These are phyloP conservation scores for Zapus hudsonius DNA, from an alignment of 2,113 vertebrate genomes.

Conservation along the genomic window DNA sequence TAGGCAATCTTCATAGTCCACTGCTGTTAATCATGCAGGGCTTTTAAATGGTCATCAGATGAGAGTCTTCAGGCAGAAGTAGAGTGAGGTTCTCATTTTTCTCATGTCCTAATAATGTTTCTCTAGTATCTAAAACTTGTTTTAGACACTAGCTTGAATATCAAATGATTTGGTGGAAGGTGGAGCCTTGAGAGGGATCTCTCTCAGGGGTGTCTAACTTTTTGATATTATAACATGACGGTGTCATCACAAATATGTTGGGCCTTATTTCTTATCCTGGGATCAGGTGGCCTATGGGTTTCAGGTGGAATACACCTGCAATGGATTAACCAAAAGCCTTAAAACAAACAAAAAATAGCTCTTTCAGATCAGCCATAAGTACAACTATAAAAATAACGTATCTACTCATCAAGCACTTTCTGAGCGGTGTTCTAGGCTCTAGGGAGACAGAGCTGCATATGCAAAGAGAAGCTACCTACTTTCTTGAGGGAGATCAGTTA, in stretches of 20 bases:
- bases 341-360: neutral
- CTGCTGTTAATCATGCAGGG: neutral
- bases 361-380: neutral
- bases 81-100: neutral
- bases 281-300: too few species aligned
- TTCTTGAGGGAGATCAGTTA: neutral
- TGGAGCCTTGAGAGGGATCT: neutral
- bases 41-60: neutral
- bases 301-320: neutral
- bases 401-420: neutral
- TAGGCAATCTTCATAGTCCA: neutral
- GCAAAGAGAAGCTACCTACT: neutral
- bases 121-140: neutral
- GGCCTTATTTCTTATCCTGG: too few species aligned
- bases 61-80: neutral
- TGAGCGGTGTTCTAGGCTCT: neutral
- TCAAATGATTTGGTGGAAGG: neutral
- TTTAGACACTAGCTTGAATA: neutral
- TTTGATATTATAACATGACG: too few species aligned
- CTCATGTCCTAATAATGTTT: neutral
- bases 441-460: neutral
- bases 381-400: neutral
- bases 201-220: neutral
- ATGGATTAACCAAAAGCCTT: neutral
- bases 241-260: too few species aligned